These are phyloP conservation scores for Gymnopithys bicolor DNA, from an alignment of 2,797 vertebrate species.

Conservation along the genomic window DNA sequence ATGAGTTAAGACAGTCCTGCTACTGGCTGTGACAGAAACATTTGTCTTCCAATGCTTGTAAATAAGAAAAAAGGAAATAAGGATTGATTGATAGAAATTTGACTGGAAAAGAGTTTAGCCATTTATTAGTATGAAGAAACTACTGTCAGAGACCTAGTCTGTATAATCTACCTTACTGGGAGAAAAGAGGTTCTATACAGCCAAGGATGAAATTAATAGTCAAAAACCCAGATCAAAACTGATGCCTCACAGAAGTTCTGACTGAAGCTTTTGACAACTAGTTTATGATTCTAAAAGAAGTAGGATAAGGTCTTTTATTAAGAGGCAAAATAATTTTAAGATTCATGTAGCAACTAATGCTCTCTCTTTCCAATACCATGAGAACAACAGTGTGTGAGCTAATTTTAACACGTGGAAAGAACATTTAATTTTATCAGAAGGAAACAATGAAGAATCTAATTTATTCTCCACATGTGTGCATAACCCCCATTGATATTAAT, in stretches of 20 bases:
- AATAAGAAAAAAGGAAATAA: slow-evolving; percentile 17
- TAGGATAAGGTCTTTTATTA: neutral
- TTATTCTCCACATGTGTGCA: slow-evolving; percentile 54
- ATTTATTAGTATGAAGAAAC: neutral
- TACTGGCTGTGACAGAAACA: slow-evolving; percentile 22
- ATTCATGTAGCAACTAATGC: neutral
- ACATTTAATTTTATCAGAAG: slow-evolving; percentile 70
- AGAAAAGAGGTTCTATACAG: neutral
- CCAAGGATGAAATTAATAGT: neutral
- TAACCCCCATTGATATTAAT: slow-evolving; percentile 57
- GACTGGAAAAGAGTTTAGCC: neutral
- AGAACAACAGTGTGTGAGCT: slow-evolving; percentile 6
- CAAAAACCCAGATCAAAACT: neutral
- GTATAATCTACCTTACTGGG: neutral
- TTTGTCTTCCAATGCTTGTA: slow-evolving; percentile 13
- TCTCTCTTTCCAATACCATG: slow-evolving; percentile 2
- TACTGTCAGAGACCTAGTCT: neutral
- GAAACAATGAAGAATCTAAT: slow-evolving; percentile 44
- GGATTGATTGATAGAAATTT: slow-evolving; percentile 20
- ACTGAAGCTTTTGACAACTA: neutral
- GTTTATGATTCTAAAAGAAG: neutral
- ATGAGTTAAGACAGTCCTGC: neutral
- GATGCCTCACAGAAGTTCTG: neutral
- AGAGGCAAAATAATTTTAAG: neutral
- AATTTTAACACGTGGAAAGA: slow-evolving; percentile 56